Percentiles rank a stretch among this genome's conserved stretches.
These are phyloP conservation scores for Oxygymnocypris stewartii DNA, from an alignment of 2,113 vertebrate genomes.

Conservation along the genomic window DNA sequence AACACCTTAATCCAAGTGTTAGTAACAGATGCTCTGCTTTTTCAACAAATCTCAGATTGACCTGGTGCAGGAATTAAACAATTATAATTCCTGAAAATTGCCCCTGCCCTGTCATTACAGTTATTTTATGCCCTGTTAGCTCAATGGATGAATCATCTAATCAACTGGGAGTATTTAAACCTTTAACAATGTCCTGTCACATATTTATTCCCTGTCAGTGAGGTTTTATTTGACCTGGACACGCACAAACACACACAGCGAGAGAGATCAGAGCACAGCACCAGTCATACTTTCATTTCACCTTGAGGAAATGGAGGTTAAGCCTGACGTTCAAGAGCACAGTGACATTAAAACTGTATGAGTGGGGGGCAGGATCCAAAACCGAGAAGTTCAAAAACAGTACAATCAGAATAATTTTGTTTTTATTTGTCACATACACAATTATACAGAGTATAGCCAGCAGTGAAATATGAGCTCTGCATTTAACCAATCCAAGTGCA, in stretches of 20 bases:
- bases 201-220: background rate
- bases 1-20: constrained; percentile 43
- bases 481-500: no score
- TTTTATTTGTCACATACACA: no score
- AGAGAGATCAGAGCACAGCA: background rate
- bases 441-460: no score
- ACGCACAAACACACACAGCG: background rate
- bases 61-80: constrained; percentile 49
- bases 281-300: background rate
- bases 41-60: constrained; percentile 54
- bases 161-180: background rate
- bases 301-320: background rate
- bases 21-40: constrained; percentile 44
- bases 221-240: background rate
- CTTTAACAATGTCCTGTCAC: background rate
- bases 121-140: background rate
- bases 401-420: no score
- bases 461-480: no score
- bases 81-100: constrained; percentile 43
- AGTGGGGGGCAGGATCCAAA: background rate
- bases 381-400: no score
- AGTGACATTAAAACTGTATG: constrained; percentile 1
- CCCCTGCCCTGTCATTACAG: background rate
- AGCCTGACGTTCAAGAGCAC: constrained; percentile 2
- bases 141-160: background rate